Conservation (phyloP, 2,888 invertebrate genomes). For the Dynastes hyllus region DNA sequence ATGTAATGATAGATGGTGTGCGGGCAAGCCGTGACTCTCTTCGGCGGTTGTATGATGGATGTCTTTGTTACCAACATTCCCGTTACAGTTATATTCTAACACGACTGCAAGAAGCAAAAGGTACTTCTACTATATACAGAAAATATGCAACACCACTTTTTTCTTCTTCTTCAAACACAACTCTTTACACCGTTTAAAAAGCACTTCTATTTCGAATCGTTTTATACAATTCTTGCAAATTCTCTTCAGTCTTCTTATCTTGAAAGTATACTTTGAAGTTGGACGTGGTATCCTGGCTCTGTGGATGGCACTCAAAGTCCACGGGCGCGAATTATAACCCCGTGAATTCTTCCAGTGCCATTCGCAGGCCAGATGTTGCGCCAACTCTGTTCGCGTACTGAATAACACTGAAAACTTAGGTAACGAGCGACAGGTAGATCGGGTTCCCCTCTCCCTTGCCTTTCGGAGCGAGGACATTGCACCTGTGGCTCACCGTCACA, state of each 20-base stretch:
- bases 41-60: conserved; percentile 48
- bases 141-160: conserved; percentile 47
- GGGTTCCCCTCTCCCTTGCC: conserved; percentile 51
- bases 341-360: conserved; percentile 93
- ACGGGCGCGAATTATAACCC: conserved; percentile 79
- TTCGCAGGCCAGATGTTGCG: conserved; percentile 75
- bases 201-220: conserved; percentile 21
- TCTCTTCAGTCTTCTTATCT: conserved; percentile 7
- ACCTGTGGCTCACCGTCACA: conserved; percentile 67
- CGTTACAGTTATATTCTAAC: conserved; percentile 48
- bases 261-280: conserved; percentile 9
- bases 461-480: conserved; percentile 67
- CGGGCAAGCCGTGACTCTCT: conserved; percentile 41
- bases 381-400: conserved; percentile 49
- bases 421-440: conserved; percentile 68
- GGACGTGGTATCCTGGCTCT: conserved; percentile 62
- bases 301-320: conserved; percentile 82
- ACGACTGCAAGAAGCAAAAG: conserved; percentile 42
- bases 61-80: conserved; percentile 52
- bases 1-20: conserved; percentile 51
- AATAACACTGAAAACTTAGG: conserved; percentile 57
- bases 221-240: conserved; percentile 5
- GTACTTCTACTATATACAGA: conserved; percentile 36
- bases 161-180: conserved; percentile 35
- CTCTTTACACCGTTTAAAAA: conserved; percentile 37